These are phyloP conservation scores for Lagothrix lagotricha DNA, from an alignment of 2,797 vertebrate species.

Conservation along the genomic window DNA sequence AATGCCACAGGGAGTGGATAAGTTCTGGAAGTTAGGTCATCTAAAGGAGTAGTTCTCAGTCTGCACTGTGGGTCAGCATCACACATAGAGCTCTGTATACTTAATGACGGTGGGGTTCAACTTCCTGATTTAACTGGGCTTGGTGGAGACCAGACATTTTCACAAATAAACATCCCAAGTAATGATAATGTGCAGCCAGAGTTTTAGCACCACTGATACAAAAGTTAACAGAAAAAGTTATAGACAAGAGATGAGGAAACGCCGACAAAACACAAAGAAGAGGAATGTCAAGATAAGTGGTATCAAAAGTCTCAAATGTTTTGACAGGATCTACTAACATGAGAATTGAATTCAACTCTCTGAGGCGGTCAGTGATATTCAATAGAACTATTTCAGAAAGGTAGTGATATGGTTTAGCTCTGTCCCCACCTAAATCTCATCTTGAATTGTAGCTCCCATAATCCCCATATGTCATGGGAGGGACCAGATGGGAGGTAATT, in stretches of 20 bases:
- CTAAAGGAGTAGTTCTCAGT: neutral
- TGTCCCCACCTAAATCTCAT: neutral
- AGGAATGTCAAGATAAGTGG: neutral
- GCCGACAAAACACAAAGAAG: neutral
- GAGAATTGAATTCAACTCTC: neutral
- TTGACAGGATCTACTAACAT: neutral
- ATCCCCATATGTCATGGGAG: neutral
- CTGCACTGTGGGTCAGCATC: neutral
- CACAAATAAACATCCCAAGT: neutral
- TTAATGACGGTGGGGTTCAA: neutral
- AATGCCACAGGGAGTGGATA: neutral
- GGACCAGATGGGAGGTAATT: neutral
- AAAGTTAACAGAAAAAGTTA: neutral
- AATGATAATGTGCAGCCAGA: neutral
- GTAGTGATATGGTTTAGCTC: neutral
- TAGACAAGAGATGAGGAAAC: neutral
- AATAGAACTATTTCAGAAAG: neutral
- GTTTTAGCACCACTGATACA: neutral
- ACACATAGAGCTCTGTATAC: neutral
- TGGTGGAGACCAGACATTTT: neutral
- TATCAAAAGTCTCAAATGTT: neutral
- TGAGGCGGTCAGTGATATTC: neutral
- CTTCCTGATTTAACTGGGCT: neutral
- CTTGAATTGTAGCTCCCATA: neutral
- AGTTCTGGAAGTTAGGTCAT: neutral